Evolutionary conservation across 2,797 vertebrate species (phyloP).

Genomic region (Pterois miles): DNA sequence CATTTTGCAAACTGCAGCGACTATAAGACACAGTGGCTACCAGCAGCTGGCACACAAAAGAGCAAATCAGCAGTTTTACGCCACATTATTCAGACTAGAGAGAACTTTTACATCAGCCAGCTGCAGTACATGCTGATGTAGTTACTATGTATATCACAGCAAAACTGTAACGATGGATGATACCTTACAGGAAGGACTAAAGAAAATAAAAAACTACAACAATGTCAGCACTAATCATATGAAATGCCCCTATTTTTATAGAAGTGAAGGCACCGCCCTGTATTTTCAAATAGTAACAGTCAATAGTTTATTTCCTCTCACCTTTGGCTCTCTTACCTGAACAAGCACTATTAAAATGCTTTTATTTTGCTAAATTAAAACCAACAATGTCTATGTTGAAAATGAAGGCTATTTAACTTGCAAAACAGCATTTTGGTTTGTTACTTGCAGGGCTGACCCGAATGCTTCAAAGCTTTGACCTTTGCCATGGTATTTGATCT

Average conservation of each 20-base stretch:
- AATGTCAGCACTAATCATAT: constrained; percentile 5
- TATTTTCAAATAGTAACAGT: not conserved
- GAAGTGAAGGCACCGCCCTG: not conserved
- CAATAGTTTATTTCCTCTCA: not conserved
- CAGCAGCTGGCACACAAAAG: constrained; percentile 23
- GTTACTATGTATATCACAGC: not conserved
- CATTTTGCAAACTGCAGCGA: constrained; percentile 35
- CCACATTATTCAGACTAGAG: constrained; percentile 13
- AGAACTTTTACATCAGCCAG: constrained; percentile 16
- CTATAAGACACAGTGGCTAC: constrained; percentile 11
- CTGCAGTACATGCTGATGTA: constrained; percentile 21
- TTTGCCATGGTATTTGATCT: no score
- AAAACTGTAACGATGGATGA: not conserved
- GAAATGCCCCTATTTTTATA: not conserved
- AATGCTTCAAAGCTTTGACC: no score
- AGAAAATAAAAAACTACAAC: not conserved
- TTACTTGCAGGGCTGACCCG: no score
- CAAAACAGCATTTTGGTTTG: not conserved
- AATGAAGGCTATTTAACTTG: not conserved
- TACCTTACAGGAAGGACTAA: not conserved
- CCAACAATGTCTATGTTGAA: not conserved
- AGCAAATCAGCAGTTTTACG: constrained; percentile 49
- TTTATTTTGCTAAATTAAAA: not conserved
- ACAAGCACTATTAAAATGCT: not conserved
- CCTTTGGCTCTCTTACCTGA: not conserved